Conservation (phyloP, 1,140 invertebrate species). For the Arctopsyche grandis region DNA sequence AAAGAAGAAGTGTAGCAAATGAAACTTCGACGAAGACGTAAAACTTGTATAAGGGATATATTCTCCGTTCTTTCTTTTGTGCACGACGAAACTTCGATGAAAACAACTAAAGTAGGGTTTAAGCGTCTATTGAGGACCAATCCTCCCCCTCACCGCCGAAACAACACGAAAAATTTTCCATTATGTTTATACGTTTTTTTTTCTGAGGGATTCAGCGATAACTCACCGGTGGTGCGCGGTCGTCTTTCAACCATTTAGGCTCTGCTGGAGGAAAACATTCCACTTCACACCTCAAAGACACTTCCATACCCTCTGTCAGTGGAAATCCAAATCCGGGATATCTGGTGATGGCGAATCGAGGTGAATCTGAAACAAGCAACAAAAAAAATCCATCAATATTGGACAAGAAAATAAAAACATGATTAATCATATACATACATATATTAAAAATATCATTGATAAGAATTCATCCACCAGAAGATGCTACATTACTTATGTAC, state of each 20-base stretch:
- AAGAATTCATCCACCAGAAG: too few species aligned
- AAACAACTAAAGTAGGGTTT: background rate
- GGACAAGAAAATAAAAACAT: too few species aligned
- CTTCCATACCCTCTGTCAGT: constrained; percentile 80
- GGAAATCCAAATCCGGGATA: constrained; percentile 85
- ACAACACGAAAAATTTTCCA: background rate
- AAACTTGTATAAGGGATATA: background rate
- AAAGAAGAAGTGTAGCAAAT: background rate
- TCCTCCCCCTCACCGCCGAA: background rate
- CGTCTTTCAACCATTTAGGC: constrained; percentile 80
- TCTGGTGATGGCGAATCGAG: constrained; percentile 83
- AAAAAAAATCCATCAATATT: too few species aligned
- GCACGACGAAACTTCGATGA: background rate
- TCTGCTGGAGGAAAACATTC: constrained; percentile 82
- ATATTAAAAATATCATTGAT: too few species aligned
- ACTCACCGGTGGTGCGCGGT: constrained; percentile 69
- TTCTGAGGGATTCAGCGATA: background rate
- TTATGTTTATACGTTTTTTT: background rate
- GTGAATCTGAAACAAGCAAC: constrained; percentile 74
- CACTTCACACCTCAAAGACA: constrained; percentile 84
- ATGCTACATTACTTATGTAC: too few species aligned
- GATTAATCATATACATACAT: too few species aligned
- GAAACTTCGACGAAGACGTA: background rate
- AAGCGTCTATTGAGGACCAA: background rate
- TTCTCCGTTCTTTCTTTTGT: background rate